Evolutionary conservation across 1,140 invertebrate genomes (phyloP).

Genomic region (Nephila pilipes): DNA sequence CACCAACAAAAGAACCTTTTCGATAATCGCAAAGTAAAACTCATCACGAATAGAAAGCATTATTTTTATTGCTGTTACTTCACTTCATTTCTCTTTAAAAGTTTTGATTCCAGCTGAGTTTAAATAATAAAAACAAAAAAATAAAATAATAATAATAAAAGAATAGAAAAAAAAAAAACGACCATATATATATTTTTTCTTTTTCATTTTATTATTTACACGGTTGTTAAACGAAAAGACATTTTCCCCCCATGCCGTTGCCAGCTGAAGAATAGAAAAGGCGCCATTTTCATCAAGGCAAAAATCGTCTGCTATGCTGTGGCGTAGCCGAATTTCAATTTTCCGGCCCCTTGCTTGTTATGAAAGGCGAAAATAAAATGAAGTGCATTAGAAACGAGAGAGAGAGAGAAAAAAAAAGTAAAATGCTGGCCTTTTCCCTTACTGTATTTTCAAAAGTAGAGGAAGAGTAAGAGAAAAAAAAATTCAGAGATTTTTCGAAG

Average conservation of each 20-base stretch:
- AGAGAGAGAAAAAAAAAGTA: too few relatives aligned
- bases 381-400: slow-evolving; percentile 51
- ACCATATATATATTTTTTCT: not conserved
- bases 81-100: not conserved
- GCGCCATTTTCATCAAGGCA: slow-evolving; percentile 53
- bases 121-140: slow-evolving; percentile 4
- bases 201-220: not conserved
- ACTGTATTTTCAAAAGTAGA: not conserved
- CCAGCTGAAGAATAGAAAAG: not conserved
- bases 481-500: slow-evolving; percentile 33
- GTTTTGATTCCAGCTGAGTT: slow-evolving; percentile 20
- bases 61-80: slow-evolving; percentile 12
- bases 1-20: slow-evolving; percentile 15
- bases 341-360: slow-evolving; percentile 62
- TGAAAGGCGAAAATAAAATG: slow-evolving; percentile 67
- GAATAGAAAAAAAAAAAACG: not conserved
- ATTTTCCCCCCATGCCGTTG: not conserved
- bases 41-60: slow-evolving; percentile 31
- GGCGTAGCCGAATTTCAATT: slow-evolving; percentile 68
- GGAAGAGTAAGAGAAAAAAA: not conserved
- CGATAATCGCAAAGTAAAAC: slow-evolving; percentile 52
- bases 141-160: not conserved
- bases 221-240: slow-evolving; percentile 38
- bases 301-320: slow-evolving; percentile 58
- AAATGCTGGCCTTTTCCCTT: slow-evolving; percentile 30